Base-by-base conservation (phyloP, 2,888 invertebrate genomes). In the Drosophila niveifrons region DNA sequence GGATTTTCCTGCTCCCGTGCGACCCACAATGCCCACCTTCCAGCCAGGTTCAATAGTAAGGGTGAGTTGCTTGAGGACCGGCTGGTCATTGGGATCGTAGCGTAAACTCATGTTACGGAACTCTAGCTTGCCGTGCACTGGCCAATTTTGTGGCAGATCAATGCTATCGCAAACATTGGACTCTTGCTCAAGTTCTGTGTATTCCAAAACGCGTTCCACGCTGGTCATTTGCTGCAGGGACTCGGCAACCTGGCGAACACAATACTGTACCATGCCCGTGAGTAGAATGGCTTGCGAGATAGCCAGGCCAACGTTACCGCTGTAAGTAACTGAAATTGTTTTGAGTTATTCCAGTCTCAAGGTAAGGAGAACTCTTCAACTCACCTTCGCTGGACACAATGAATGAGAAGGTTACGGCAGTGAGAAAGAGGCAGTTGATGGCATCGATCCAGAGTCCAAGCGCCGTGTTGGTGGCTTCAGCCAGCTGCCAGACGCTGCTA, bases 1-100 rank as follows among this genome's bases (percentile, higher is more conserved):
- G 0, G 96, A 96, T 91, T 96, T 96, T 2, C 97, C 97, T 2
- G 97, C 97, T 2, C 97, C 97, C 0, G 97, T 97, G 62, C 97
- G 93, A 1, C 97, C 97, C 6, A 96, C 96, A 72, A 96, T 95
- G 8, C 96, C 96, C 59, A 96, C 94, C 95, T 96, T 91, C 72
- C 92, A 93, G 66, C 94, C 95, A 34, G 95, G 94, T 84, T 95
- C 93, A 57, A 97, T 95, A 0, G 92, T 90, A 50, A 97, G 92
- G 82, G 95, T 95, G 18, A 97, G 93, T 86, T 95, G 94, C 80
- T 95, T 96, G 6, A 98, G 93, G 3, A 97, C 96, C 0, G 96
- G 94, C 0, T 93, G 89, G 17, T 93, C 93, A 0, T 93, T 92
- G 0, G 93, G 92, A 31, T 93, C 91, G 87, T 96, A 96, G 50